Base-by-base conservation (phyloP, 2,888 invertebrate genomes). In the Bombylius discolor region DNA sequence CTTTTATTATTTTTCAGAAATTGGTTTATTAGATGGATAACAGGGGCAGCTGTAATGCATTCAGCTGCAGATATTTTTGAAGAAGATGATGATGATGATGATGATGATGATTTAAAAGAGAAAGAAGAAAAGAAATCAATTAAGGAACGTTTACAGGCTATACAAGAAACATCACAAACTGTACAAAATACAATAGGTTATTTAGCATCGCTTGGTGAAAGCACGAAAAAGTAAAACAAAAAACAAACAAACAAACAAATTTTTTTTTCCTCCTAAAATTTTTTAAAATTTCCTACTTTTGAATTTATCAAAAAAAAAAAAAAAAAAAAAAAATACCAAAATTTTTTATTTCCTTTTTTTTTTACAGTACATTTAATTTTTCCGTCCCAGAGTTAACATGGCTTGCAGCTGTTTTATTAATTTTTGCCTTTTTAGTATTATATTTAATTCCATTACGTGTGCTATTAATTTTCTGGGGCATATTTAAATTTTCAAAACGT, bases 131-230 rank as follows among this genome's bases (percentile, higher is more conserved):
- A 95, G 72, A 95, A 94, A 75, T 90, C 92, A 63, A 78, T 98
- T 54, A 93, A 95, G 70, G 95, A 96, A 72, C 82, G 92, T 59
- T 75, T 98, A 47, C 93, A 93, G 73, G 90, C 94, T 4, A 93
- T 98, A 64, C 97, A 98, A 72, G 98, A 99, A 74, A 96, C 97
- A 5, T 95, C 97, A 23, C 89, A 94, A 67, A 89, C 90, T 56
- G 95, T 99, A 5, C 98, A 99, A 73, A 95, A 97, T 67, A 88
- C 90, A 1, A 89, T 98, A 58, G 97, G 97, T 33, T 90, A 87
- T 68, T 83, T 96, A 59, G 96, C 96, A 9, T 89, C 93, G n/a
- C 77, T 97, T 58, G 88, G 92, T 61, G 97, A 98, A 76, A 84
- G 89, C 68, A 84, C 95, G 55, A 93, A 93, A 78, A 98, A 98